Percentiles rank a stretch among this genome's conserved stretches.
Conservation (phyloP, 2,888 invertebrate species). For the Heliconius sara region DNA sequence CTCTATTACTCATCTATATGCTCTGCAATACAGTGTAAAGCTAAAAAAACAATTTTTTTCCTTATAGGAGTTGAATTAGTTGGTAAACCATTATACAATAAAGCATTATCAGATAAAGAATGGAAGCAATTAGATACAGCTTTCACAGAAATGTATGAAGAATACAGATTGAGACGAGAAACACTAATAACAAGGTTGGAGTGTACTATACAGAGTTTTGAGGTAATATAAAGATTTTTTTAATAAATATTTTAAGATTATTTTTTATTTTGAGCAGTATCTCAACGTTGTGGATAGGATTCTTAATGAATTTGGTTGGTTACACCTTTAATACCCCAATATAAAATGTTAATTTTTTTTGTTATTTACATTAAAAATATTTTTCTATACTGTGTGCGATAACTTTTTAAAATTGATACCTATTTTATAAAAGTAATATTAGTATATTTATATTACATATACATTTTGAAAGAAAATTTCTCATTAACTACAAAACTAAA, state of each 20-base stretch:
- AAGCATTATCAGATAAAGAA: constrained; percentile 89
- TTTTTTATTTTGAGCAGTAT: too few species aligned
- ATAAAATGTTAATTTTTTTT: too few species aligned
- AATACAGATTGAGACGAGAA: constrained; percentile 92
- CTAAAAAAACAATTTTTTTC: background rate
- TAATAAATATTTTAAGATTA: too few species aligned
- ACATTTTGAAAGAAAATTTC: too few species aligned
- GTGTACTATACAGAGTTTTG: constrained; percentile 98
- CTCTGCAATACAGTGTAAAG: background rate
- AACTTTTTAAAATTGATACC: background rate
- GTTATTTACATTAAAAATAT: too few species aligned
- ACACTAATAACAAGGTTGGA: constrained; percentile 96
- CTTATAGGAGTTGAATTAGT: constrained; percentile 84
- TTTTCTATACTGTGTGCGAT: background rate
- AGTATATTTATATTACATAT: too few species aligned
- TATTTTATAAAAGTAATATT: too few species aligned
- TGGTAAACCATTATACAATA: constrained; percentile 90
- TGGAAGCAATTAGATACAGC: constrained; percentile 90
- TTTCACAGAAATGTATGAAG: constrained; percentile 89
- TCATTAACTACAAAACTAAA: too few species aligned
- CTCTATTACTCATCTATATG: background rate
- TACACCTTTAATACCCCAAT: too few species aligned
- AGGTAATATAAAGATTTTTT: constrained; percentile 79
- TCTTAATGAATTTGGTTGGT: too few species aligned
- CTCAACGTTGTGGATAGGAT: too few species aligned